These are phyloP conservation scores for Ellobium chinense DNA, from an alignment of 2,888 invertebrate genomes.

Conservation along the genomic window DNA sequence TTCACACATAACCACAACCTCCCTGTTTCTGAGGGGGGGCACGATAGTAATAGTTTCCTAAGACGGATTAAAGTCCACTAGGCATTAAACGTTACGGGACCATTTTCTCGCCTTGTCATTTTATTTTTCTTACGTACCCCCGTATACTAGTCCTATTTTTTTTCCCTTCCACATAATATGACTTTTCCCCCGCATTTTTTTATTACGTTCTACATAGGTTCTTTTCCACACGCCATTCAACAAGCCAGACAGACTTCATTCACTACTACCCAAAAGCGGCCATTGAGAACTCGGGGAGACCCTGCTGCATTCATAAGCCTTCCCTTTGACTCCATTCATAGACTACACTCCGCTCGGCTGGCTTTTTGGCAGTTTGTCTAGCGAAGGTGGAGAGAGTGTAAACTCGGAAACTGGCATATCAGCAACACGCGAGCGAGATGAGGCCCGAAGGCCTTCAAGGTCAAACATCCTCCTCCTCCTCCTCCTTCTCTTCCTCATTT, in stretches of 20 bases:
- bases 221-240: background rate
- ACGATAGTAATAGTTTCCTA: no score
- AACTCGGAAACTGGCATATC: background rate
- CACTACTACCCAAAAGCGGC: background rate
- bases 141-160: no score
- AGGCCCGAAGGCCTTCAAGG: background rate
- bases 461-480: background rate
- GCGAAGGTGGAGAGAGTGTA: background rate
- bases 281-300: background rate
- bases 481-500: no score
- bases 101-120: no score
- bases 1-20: no score
- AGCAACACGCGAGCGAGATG: background rate
- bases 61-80: no score
- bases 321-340: background rate
- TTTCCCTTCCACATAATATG: no score
- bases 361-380: background rate
- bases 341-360: background rate
- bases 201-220: background rate
- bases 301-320: background rate
- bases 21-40: no score
- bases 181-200: no score
- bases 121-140: no score
- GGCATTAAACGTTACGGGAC: no score
- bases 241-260: background rate